Conservation (phyloP, 2,888 invertebrate species). For the Anthophora plumipes region DNA sequence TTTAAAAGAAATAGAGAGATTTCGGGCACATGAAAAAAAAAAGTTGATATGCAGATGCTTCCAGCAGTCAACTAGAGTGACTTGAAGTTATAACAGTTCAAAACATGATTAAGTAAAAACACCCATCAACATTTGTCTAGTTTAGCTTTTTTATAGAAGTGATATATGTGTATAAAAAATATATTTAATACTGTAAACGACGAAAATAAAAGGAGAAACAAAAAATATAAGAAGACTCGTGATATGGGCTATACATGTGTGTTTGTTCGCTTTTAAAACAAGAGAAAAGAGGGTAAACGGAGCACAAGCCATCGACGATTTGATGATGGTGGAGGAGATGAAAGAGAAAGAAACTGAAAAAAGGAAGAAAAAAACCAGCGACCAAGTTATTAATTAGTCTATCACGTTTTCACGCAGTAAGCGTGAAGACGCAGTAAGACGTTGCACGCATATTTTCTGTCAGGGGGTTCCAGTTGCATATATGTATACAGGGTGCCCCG, state of each 20-base stretch:
- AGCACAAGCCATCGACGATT: neutral
- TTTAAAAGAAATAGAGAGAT: too few species aligned
- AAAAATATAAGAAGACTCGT: conserved; percentile 16
- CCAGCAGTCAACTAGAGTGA: too few species aligned
- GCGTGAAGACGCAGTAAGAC: too few species aligned
- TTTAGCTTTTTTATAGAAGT: too few species aligned
- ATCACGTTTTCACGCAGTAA: conserved; percentile 46
- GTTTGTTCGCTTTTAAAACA: neutral
- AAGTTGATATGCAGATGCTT: too few species aligned
- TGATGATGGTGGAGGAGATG: neutral
- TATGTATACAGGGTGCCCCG: too few species aligned
- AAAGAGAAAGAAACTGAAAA: neutral
- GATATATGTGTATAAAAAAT: too few species aligned
- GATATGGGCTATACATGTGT: conserved; percentile 37
- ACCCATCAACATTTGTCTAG: too few species aligned
- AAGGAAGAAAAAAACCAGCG: conserved; percentile 14
- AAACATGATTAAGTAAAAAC: too few species aligned
- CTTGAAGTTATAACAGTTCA: too few species aligned
- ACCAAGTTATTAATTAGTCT: conserved; percentile 23
- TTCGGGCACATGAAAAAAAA: too few species aligned
- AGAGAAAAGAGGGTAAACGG: neutral
- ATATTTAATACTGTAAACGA: conserved; percentile 1
- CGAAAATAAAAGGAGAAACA: conserved; percentile 16
- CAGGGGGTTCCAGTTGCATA: conserved; percentile 28
- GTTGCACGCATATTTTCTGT: conserved; percentile 18